A percentile compares a stretch with the other conserved stretches of the same genome.
phyloP scores from a whole-genome alignment of 2,113 vertebrate genomes.

The Gasterosteus aculeatus region DNA sequence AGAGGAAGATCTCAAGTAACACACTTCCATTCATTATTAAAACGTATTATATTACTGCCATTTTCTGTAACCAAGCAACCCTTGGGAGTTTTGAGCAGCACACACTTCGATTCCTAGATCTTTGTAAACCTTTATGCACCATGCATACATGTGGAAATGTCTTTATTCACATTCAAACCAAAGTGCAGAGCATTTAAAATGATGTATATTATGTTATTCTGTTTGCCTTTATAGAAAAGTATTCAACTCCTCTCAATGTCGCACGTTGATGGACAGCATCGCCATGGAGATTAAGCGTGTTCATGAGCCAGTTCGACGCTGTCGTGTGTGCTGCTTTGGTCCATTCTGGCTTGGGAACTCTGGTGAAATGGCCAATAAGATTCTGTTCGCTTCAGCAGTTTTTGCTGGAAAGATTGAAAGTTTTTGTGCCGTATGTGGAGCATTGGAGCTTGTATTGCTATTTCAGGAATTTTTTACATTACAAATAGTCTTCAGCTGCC shows the following conservation, averaged over 20 bases:
- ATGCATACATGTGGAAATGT: neutral
- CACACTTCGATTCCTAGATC: neutral
- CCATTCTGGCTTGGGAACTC: constrained; percentile 49
- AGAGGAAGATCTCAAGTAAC: no score
- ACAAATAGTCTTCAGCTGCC: constrained; percentile 43
- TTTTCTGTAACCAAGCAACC: no score
- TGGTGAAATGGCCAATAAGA: constrained; percentile 70
- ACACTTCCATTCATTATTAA: no score
- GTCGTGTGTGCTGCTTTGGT: constrained; percentile 56
- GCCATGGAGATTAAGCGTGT: constrained; percentile 66
- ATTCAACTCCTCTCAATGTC: neutral
- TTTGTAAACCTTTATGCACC: neutral
- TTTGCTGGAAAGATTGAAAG: constrained; percentile 69
- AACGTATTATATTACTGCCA: no score
- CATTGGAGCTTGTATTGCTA: constrained; percentile 61
- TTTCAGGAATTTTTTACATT: constrained; percentile 64
- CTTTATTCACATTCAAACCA: neutral
- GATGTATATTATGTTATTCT: neutral
- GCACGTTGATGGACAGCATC: constrained; percentile 53
- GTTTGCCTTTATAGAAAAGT: neutral
- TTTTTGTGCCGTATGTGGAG: constrained; percentile 44
- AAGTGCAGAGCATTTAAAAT: no score
- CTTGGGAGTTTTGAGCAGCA: neutral
- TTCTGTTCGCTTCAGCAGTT: constrained; percentile 74
- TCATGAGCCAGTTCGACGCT: constrained; percentile 61